These are phyloP conservation scores for Saxicola maurus DNA, from an alignment of 2,797 vertebrate genomes.

Conservation along the genomic window DNA sequence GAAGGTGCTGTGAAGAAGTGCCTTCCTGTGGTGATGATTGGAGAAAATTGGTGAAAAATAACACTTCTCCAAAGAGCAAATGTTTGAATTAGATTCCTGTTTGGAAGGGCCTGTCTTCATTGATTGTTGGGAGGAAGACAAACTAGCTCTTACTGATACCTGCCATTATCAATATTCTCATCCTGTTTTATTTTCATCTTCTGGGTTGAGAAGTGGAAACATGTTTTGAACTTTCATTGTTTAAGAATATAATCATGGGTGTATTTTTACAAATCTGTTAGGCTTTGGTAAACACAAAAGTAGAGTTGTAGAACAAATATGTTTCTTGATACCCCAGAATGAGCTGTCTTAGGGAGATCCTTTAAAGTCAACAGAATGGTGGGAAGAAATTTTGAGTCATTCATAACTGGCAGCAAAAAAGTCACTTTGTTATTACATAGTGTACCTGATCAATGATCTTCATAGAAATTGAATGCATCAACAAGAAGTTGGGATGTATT, in stretches of 20 bases:
- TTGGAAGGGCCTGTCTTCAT: background rate
- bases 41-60: background rate
- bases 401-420: background rate
- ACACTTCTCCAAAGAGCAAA: background rate
- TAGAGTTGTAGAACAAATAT: background rate
- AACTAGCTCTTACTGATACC: background rate
- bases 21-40: background rate
- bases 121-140: background rate
- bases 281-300: background rate
- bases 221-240: background rate
- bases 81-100: background rate
- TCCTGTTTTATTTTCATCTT: background rate
- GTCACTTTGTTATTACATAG: background rate
- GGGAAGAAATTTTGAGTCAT: background rate
- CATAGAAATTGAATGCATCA: background rate
- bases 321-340: background rate
- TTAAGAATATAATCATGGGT: background rate
- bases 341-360: background rate
- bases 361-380: background rate
- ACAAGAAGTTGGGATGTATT: background rate
- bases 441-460: background rate
- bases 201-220: background rate
- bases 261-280: background rate
- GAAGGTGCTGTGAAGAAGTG: background rate
- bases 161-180: background rate